Conservation (phyloP, 1,140 invertebrate species). For the Episyrphus balteatus region DNA sequence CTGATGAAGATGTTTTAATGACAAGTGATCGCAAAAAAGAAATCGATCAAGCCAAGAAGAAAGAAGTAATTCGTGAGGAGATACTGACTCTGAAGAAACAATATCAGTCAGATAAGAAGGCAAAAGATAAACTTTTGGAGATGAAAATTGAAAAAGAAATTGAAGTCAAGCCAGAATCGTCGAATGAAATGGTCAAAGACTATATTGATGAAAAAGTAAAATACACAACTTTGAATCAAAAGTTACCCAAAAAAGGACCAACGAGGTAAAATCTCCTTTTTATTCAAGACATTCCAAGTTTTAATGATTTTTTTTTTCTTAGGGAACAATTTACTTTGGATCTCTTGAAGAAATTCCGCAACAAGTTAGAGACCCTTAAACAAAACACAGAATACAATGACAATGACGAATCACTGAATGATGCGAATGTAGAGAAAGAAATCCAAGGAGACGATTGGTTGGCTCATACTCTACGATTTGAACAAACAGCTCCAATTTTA, state of each 20-base stretch:
- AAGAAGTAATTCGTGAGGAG: conserved; percentile 63
- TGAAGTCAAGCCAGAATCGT: conserved; percentile 23
- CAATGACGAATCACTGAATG: conserved; percentile 7
- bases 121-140: conserved; percentile 37
- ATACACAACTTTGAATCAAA: conserved; percentile 57
- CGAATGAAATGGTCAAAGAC: conserved; percentile 55
- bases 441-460: conserved; percentile 54
- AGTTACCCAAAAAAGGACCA: conserved; percentile 58
- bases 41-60: conserved; percentile 53
- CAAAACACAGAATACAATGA: conserved; percentile 40
- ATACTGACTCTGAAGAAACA: conserved; percentile 62
- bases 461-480: conserved; percentile 66
- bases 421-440: conserved; percentile 36
- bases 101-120: conserved; percentile 50
- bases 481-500: conserved; percentile 60
- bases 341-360: conserved; percentile 73
- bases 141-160: conserved; percentile 36
- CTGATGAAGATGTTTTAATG: conserved; percentile 48
- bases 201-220: conserved; percentile 67
- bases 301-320: conserved; percentile 13
- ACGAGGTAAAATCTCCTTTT: conserved; percentile 36
- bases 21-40: conserved; percentile 35
- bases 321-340: conserved; percentile 63
- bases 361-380: conserved; percentile 57
- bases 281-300: background rate